Conservation (phyloP, 2,113 vertebrate species). For the Mirounga angustirostris region DNA sequence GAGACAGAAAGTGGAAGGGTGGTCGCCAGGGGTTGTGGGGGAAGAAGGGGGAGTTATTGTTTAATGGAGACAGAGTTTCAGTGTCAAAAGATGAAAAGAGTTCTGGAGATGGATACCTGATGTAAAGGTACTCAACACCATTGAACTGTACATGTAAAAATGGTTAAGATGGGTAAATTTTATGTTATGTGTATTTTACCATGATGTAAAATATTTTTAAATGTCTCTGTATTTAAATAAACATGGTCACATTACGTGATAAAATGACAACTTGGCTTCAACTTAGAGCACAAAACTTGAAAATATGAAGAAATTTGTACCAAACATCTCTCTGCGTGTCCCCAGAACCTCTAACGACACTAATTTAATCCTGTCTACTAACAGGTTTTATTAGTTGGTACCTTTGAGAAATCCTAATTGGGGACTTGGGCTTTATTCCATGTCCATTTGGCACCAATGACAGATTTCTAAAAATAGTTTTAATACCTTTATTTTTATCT, state of each 20-base stretch:
- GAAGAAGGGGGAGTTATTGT: background rate
- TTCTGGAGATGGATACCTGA: background rate
- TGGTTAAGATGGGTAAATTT: background rate
- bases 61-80: background rate
- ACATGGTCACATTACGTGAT: background rate
- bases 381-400: background rate
- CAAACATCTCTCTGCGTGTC: background rate
- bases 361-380: background rate
- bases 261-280: background rate
- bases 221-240: background rate
- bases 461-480: background rate
- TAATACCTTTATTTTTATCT: background rate
- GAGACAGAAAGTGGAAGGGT: background rate
- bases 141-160: background rate
- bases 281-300: background rate
- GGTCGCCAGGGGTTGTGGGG: fast-evolving
- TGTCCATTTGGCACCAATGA: background rate
- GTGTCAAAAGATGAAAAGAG: background rate
- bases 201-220: background rate
- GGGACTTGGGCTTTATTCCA: background rate
- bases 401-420: background rate
- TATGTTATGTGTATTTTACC: background rate
- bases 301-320: background rate
- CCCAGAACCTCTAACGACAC: no score
- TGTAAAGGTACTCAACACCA: background rate